These are phyloP conservation scores for Smittia aterrima DNA, from an alignment of 2,888 invertebrate genomes.

Conservation along the genomic window DNA sequence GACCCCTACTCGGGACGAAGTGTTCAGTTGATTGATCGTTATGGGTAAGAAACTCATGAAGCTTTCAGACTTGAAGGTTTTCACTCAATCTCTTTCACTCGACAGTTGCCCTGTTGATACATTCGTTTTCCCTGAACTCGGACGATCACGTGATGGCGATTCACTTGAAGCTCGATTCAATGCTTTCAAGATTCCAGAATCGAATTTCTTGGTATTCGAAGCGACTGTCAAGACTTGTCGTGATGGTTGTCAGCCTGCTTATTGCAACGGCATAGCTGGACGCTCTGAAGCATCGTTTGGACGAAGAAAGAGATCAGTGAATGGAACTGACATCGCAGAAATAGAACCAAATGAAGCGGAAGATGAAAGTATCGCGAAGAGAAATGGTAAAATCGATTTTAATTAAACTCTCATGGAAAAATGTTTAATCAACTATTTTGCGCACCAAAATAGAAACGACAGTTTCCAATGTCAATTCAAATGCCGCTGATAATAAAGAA, in stretches of 20 bases:
- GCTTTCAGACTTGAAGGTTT: not conserved
- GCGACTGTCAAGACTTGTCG: constrained; percentile 86
- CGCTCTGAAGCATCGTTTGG: constrained; percentile 81
- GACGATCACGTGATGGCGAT: constrained; percentile 79
- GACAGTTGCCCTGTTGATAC: constrained; percentile 85
- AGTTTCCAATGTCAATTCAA: constrained; percentile 40
- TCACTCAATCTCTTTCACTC: not conserved
- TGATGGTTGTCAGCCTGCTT: constrained; percentile 87
- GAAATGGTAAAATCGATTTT: constrained; percentile 6
- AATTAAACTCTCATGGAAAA: not conserved
- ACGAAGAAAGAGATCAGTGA: constrained; percentile 60
- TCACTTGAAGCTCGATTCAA: constrained; percentile 88
- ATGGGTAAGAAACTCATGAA: constrained; percentile 63
- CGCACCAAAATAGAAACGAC: constrained; percentile 50
- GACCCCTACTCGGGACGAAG: constrained; percentile 90
- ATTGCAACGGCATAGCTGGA: constrained; percentile 76
- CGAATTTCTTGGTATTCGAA: constrained; percentile 89
- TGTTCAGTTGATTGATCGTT: constrained; percentile 84
- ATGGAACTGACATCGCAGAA: constrained; percentile 48
- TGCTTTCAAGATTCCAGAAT: constrained; percentile 92
- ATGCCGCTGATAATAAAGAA: constrained; percentile 48
- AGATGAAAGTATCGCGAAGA: not conserved
- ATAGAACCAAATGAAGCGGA: constrained; percentile 18
- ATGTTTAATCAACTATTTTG: not conserved
- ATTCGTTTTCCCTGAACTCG: constrained; percentile 87